Conservation (phyloP, 2,888 invertebrate genomes). For the Scaptomyza tumidula region DNA sequence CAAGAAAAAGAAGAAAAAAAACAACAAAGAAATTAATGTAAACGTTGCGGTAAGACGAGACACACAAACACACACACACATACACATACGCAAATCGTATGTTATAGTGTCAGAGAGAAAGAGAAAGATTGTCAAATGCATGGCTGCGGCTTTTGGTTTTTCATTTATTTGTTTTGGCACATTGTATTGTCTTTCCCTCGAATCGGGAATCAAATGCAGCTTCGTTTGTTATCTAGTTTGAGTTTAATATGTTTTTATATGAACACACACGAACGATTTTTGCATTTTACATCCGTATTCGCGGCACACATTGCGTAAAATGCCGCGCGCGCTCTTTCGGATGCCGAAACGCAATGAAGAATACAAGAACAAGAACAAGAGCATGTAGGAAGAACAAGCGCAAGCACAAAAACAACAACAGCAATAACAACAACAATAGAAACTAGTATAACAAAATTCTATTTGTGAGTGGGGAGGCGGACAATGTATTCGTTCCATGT, state of each 20-base stretch:
- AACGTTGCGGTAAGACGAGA: constrained; percentile 36
- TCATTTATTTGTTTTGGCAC: constrained; percentile 14
- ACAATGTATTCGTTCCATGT: constrained; percentile 54
- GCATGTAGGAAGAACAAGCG: constrained; percentile 3
- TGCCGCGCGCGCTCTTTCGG: constrained; percentile 52
- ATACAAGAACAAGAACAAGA: constrained; percentile 22
- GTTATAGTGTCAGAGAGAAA: background rate
- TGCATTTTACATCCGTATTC: constrained; percentile 29
- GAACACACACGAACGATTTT: too few relatives aligned
- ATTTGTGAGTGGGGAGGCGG: constrained; percentile 33
- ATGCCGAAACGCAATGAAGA: constrained; percentile 54
- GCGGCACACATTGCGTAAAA: constrained; percentile 59
- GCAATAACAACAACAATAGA: constrained; percentile 14
- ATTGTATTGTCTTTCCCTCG: background rate
- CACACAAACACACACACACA: constrained; percentile 29
- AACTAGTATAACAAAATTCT: constrained; percentile 49
- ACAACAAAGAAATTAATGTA: constrained; percentile 2
- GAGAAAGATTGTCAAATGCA: background rate
- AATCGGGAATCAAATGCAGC: too few relatives aligned
- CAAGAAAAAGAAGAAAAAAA: background rate
- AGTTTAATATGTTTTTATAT: background rate
- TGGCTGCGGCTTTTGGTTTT: background rate
- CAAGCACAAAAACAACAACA: constrained; percentile 5
- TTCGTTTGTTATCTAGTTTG: constrained; percentile 1
- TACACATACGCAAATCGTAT: background rate